Base-by-base conservation (phyloP, 2,888 invertebrate species). In the Steinernema carpocapsae region DNA sequence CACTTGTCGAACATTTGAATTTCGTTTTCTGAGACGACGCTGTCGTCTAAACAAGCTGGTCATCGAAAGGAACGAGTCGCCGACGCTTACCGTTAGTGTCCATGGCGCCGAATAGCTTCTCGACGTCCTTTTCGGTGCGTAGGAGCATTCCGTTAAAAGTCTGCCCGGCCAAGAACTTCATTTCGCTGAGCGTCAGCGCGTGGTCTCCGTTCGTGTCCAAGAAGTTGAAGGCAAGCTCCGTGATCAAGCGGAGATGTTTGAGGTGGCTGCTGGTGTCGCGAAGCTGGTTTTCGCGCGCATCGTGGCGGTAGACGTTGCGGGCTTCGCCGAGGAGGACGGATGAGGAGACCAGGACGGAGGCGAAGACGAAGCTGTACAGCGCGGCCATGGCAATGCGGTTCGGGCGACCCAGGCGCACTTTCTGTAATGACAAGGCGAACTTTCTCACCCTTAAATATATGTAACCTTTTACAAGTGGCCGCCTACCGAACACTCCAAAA, bases 21-120 rank as follows among this genome's bases (percentile, higher is more conserved):
- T 64, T 64, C 64, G 64, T 32, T 64, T n/a, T 64, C 64, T n/a
- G 64, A 64, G 17, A 64, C 64, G 32, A 64, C 64, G 64, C 32
- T 32, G 64, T 64, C 64, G 19, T 64, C 64, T 64, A 37, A 12
- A 52, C 22, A 64, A 26, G 51, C 6, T 19, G 51, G 51, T 51
- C 51, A 12, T 14, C 43, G 43, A 43, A 43, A 7, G 14, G 10
- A 43, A 7, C 7, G 43, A 43, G 14, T 14, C 43, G 7, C n/a
- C n/a, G 6, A 10, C 22, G 26, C 56, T 56, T 29, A 64, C 64
- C 64, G n/a, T 64, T 64, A 14, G 29, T 17, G 17, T 64, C 64
- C 64, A 64, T 64, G 10, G 64, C 64, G 19, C 29, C 26, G 37
- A 64, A 64, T 2, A 64, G 32, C 64, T 64, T 64, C 7, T 29